Evolutionary conservation across 2,888 invertebrate genomes (phyloP).

Genomic region (Nudaria mundana): DNA sequence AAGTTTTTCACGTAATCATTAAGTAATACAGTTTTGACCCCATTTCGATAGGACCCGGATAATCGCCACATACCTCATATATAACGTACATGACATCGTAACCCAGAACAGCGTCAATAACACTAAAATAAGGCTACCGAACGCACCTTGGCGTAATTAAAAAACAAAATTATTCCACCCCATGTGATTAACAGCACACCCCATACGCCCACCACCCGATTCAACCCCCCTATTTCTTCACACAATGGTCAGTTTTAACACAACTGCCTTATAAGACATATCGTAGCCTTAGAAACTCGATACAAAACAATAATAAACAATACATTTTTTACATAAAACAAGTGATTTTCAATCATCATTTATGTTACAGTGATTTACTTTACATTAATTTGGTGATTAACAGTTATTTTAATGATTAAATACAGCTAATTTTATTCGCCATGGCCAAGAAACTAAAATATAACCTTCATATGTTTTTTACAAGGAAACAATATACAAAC

Average conservation of each 20-base stretch:
- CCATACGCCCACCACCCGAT: slow-evolving; percentile 36
- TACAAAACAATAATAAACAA: slow-evolving; percentile 78
- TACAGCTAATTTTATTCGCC: slow-evolving; percentile 24
- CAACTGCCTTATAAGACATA: slow-evolving; percentile 64
- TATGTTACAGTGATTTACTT: slow-evolving; percentile 9
- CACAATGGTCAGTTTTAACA: slow-evolving; percentile 71
- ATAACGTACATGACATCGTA: slow-evolving; percentile 44
- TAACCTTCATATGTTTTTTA: slow-evolving; percentile 50
- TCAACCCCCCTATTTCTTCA: slow-evolving; percentile 61
- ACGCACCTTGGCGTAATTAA: slow-evolving; percentile 74
- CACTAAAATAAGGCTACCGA: slow-evolving; percentile 49
- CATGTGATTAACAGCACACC: slow-evolving; percentile 64
- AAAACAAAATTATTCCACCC: slow-evolving; percentile 77
- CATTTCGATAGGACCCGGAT: slow-evolving; percentile 21
- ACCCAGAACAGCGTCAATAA: slow-evolving; percentile 46
- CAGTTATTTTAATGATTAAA: slow-evolving; percentile 16
- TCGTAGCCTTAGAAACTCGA: slow-evolving; percentile 75
- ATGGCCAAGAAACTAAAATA: slow-evolving; percentile 48
- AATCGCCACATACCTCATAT: slow-evolving; percentile 26
- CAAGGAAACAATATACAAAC: slow-evolving; percentile 41
- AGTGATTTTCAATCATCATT: slow-evolving; percentile 4
- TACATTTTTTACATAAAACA: slow-evolving; percentile 26
- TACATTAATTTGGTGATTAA: slow-evolving; percentile 17
- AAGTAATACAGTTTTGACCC: slow-evolving; percentile 8
- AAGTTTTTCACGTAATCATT: too few species aligned